Evolutionary conservation across 2,888 invertebrate species (phyloP), one percentile per base, ranked within the genome.

Genomic region (Habroteleia sp.): DNA sequence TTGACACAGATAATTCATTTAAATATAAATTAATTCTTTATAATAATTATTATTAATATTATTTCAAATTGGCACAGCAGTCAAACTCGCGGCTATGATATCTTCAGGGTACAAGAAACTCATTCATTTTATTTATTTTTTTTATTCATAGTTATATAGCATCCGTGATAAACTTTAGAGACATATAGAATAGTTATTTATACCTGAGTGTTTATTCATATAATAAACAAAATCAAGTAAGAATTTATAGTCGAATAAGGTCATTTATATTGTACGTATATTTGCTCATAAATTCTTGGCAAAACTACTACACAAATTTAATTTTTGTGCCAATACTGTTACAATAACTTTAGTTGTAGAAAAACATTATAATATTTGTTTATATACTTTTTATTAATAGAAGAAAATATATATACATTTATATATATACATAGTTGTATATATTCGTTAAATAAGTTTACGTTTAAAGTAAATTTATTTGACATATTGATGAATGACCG

Each of bases 61-160:
- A 17, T 52, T 37, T 37, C 8, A 35, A 41, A 25, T 29, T 41
- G 37, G 31, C 48, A 68, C 58, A 60, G 41, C 27, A 50, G 41
- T 52, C 48, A 69, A 52, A 72, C 35, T 50, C 37, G 33, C 69
- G 62, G 54, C 58, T 60, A 52, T 71, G 46, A 52, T 31, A 44
- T 71, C 17, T 74, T 76, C 81, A 82, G 80, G 79, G 82, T 83
- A 84, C 42, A 74, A 79, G 72, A 79, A 74, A 77, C 37, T 74
- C 63, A 14, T 65, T 20, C n/a, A 29, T 16, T 13, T 46, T 50
- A 10, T 31, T 33, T 25, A 8, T 35, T 16, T 35, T 33, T 29
- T 77, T 79, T 56, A 73, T 81, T 77, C 58, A 60, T 81, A 81
- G 72, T 46, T 79, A 52, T 78, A 31, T 79, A 79, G 75, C 74